A percentile compares a stretch with the other conserved stretches of the same genome.
phyloP scores from a whole-genome alignment of 2,113 vertebrate genomes.

The Myodes glareolus region DNA sequence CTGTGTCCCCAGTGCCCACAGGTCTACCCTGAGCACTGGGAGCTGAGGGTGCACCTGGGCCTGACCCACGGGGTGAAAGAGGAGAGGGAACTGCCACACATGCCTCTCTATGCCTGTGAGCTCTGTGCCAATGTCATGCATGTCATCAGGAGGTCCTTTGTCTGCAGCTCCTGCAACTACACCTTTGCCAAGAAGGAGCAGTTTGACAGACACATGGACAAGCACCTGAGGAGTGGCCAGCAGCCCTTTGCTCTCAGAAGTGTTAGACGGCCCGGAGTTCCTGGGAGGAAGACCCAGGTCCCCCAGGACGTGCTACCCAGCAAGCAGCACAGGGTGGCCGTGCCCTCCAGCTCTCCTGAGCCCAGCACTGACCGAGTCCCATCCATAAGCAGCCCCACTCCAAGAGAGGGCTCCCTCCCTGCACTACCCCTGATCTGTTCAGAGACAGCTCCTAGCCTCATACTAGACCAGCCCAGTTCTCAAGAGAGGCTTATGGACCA shows the following conservation, averaged over 20 bases:
- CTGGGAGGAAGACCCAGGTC: constrained; percentile 60
- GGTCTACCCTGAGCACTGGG: constrained; percentile 92
- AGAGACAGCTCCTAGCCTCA: constrained; percentile 68
- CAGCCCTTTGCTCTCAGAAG: constrained; percentile 94
- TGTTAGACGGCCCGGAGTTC: constrained; percentile 90
- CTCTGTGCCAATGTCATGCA: constrained; percentile 98
- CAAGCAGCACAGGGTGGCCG: constrained; percentile 88
- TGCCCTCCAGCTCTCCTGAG: constrained; percentile 64
- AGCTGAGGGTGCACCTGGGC: constrained; percentile 93
- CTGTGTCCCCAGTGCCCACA: constrained; percentile 95
- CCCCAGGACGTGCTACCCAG: constrained; percentile 78
- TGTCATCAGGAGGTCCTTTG: constrained; percentile 97
- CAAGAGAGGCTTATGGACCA: constrained; percentile 87
- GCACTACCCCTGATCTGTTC: constrained; percentile 82
- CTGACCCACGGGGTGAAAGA: constrained; percentile 89
- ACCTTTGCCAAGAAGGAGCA: constrained; percentile 99
- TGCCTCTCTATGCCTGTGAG: constrained; percentile 95
- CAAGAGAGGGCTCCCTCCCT: constrained; percentile 53
- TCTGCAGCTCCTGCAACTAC: constrained; percentile 98
- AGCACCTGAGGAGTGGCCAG: constrained; percentile 91
- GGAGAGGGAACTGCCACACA: constrained; percentile 94
- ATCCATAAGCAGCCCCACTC: constrained; percentile 68
- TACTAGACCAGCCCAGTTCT: constrained; percentile 72
- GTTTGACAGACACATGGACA: constrained; percentile 98
- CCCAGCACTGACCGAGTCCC: background rate